Conservation (phyloP, 2,797 vertebrate species). For the Moxostoma hubbsi region DNA sequence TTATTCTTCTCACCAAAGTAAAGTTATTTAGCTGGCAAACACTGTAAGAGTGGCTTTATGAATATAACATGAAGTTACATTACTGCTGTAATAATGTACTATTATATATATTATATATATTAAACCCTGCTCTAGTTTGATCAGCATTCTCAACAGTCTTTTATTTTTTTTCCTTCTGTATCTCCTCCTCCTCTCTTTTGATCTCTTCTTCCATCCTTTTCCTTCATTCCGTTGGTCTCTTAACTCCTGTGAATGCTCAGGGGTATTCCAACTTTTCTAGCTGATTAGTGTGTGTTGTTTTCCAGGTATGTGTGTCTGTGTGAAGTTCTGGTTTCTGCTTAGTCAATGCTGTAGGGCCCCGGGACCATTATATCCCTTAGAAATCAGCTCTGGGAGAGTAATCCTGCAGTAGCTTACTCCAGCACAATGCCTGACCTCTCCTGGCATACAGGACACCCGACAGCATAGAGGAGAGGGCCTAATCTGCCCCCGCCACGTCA, state of each 20-base stretch:
- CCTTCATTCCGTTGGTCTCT: conserved; percentile 7
- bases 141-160: too few species aligned
- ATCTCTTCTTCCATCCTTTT: conserved; percentile 21
- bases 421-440: conserved; percentile 67
- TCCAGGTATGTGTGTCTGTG: not conserved
- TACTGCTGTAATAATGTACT: too few species aligned
- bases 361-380: conserved; percentile 30
- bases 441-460: conserved; percentile 57
- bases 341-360: not conserved
- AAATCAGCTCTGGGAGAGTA: conserved; percentile 58
- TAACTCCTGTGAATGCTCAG: conserved; percentile 3
- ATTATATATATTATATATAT: too few species aligned
- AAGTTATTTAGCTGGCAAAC: too few species aligned
- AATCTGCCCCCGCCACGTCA: conserved; percentile 71
- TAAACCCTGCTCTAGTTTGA: too few species aligned
- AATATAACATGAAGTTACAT: too few species aligned
- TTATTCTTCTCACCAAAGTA: too few species aligned
- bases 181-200: conserved; percentile 11
- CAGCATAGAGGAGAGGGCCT: conserved; percentile 63
- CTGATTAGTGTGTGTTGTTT: conserved; percentile 17
- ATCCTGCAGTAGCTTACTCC: conserved; percentile 71
- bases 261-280: conserved; percentile 24
- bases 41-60: too few species aligned
- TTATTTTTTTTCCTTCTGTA: too few species aligned
- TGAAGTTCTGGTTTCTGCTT: conserved; percentile 16